Evolutionary conservation across 2,797 vertebrate species (phyloP).

Genomic region (Crocodylus rhombifer): DNA sequence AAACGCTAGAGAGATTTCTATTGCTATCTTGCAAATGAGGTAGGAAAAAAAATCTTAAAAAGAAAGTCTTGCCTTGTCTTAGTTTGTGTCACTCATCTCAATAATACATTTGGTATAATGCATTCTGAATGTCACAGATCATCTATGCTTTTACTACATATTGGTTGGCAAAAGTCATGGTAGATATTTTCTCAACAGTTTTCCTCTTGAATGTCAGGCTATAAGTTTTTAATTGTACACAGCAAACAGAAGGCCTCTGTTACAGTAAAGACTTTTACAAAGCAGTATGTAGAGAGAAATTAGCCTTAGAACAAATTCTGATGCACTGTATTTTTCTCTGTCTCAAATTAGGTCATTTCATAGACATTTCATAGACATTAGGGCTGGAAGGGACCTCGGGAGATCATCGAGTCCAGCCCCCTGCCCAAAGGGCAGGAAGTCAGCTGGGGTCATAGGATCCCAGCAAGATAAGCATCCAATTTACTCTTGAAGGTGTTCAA

Average conservation of each 20-base stretch:
- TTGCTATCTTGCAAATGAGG: not conserved
- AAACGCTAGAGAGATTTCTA: constrained; percentile 30
- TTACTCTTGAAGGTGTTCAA: no score
- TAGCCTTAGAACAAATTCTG: not conserved
- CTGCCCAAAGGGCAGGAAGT: no score
- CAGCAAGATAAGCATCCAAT: no score
- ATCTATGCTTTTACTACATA: constrained; percentile 11
- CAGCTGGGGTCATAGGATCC: no score
- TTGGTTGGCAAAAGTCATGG: not conserved
- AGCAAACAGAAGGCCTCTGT: not conserved
- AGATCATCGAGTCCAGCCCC: no score
- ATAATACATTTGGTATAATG: constrained; percentile 2
- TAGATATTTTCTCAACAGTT: not conserved
- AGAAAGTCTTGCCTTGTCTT: not conserved
- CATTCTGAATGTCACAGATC: constrained; percentile 1
- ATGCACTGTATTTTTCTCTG: not conserved
- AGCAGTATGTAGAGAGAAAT: not conserved
- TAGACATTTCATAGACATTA: no score
- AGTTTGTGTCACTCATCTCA: not conserved
- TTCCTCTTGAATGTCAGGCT: constrained; percentile 1
- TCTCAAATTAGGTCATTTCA: not conserved
- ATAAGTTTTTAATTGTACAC: not conserved
- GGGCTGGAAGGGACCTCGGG: no score
- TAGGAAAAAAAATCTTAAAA: constrained; percentile 2
- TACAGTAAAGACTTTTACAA: not conserved